Conservation (phyloP, 2,113 vertebrate genomes). For the Puma concolor region DNA sequence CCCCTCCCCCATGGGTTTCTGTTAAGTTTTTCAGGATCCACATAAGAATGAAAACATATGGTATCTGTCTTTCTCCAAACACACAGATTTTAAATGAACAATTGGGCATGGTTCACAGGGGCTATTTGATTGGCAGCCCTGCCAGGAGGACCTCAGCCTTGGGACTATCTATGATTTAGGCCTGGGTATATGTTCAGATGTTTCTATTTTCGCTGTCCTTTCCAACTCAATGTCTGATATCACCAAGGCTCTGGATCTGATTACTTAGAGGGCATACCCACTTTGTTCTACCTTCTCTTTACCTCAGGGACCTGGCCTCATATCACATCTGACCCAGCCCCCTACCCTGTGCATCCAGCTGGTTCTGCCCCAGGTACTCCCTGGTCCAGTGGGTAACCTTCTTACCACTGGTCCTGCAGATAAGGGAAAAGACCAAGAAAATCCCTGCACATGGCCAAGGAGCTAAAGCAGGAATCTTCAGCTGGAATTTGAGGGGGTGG, state of each 20-base stretch:
- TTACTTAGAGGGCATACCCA: neutral
- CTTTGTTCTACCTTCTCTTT: neutral
- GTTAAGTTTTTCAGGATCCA: no score
- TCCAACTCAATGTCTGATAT: neutral
- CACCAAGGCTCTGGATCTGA: neutral
- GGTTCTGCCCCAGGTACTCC: neutral
- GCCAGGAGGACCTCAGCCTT: neutral
- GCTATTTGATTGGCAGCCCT: neutral
- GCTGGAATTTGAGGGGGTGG: neutral
- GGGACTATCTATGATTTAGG: neutral
- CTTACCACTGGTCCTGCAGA: neutral
- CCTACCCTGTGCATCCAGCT: neutral
- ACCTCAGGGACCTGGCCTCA: neutral
- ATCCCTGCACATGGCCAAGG: neutral
- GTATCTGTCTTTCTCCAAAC: no score
- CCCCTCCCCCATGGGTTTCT: no score
- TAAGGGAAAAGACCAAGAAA: neutral
- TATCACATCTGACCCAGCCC: neutral
- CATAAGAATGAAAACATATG: no score
- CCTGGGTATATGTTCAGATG: neutral
- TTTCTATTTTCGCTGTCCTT: neutral
- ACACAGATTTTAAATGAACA: neutral
- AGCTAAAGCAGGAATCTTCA: neutral
- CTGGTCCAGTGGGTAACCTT: neutral
- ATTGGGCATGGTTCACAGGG: neutral